Evolutionary conservation across 2,113 vertebrate genomes (phyloP), one percentile per base, ranked within the genome.

Genomic region (Gracilinanus agilis): DNA sequence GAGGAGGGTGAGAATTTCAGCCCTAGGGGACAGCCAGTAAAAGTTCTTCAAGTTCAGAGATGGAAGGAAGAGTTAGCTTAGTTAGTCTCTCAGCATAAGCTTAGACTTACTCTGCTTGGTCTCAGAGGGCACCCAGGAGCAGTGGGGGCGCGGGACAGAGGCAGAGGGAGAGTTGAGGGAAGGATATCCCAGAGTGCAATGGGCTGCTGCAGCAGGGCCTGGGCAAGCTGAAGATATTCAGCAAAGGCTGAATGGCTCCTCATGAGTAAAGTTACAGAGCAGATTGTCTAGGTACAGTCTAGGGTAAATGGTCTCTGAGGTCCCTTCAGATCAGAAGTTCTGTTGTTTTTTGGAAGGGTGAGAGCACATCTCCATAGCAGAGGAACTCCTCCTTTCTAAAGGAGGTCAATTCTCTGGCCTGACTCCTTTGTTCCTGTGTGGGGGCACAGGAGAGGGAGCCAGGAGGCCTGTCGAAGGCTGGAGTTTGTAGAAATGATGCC

Each of bases 401-500:
- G 19, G 67, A 75, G n/a, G 19, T 83, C 34, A 40, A 83, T 83
- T 83, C 23, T 83, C n/a, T 40, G n/a, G 19, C 6, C n/a, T 83
- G 34, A 23, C 19, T 83, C 19, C 67, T 83, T 40, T 83, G 34
- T 83, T 83, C 19, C n/a, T 40, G 19, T 23, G 16, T 23, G 23
- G 16, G 16, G n/a, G 21, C 12, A 8, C n/a, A 40, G 67, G 29
- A 40, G n/a, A 83, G 67, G n/a, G 67, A 40, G 19, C n/a, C n/a
- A 2, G 5, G 19, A 83, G 13, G 67, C n/a, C n/a, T 83, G 67
- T 10, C 55, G 89, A 94, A 95, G 97, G 95, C 97, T 97, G 92
- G 94, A 95, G 92, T 97, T 98, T 98, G 98, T 98, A 98, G 67
- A 97, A 92, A 96, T 56, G 88, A 94, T 0, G 0, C 92, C 95